Evolutionary conservation across 2,113 vertebrate species (phyloP).

Genomic region (Bubo blakistoni): DNA sequence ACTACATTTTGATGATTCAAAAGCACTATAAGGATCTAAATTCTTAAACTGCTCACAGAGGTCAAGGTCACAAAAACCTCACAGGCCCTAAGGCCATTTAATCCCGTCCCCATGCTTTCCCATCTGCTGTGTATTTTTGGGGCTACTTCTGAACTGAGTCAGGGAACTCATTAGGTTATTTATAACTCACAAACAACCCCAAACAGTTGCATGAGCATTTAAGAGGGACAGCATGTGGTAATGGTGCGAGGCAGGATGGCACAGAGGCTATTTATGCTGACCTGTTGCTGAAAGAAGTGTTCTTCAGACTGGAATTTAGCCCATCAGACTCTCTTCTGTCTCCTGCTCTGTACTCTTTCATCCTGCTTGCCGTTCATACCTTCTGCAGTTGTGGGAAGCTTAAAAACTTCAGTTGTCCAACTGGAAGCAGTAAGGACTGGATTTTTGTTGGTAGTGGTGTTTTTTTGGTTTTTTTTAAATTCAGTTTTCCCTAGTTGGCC

Average conservation of each 20-base stretch:
- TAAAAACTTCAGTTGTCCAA: neutral
- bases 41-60: neutral
- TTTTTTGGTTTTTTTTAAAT: neutral
- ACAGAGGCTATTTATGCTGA: neutral
- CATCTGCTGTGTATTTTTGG: neutral
- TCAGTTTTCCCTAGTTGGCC: conserved; percentile 10
- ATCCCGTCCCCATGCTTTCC: neutral
- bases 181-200: neutral
- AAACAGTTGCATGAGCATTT: neutral
- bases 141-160: neutral
- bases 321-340: neutral
- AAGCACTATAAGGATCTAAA: neutral
- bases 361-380: neutral
- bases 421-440: neutral
- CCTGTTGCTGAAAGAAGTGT: neutral
- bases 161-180: neutral
- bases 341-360: neutral
- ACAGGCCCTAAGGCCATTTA: neutral
- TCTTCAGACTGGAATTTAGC: neutral
- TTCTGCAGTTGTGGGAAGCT: neutral
- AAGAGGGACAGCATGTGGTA: neutral
- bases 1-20: neutral
- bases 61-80: neutral
- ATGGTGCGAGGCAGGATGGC: neutral
- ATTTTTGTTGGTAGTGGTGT: neutral